Evolutionary conservation across 1,140 invertebrate genomes (phyloP).

Genomic region (Scaptomyza pallida): DNA sequence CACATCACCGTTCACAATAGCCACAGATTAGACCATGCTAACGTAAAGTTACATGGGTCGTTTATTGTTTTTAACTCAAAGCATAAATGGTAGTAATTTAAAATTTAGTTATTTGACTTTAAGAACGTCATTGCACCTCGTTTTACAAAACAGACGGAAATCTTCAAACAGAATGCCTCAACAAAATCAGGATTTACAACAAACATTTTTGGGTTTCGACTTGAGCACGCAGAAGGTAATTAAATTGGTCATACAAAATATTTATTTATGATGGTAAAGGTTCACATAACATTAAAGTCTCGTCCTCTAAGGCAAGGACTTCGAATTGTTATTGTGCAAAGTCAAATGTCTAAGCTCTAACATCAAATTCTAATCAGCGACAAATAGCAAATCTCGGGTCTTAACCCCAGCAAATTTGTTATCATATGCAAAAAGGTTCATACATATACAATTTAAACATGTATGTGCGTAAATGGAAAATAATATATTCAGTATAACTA

Average conservation of each 20-base stretch:
- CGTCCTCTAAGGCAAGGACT: neutral
- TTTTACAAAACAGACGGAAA: conserved; percentile 5
- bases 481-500: too few species aligned
- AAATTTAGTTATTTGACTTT: conserved; percentile 8
- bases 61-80: conserved; percentile 3
- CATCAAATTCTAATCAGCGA: conserved; percentile 19
- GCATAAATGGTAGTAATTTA: conserved; percentile 26
- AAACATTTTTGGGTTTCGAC: conserved; percentile 90
- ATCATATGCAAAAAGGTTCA: neutral
- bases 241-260: neutral
- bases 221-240: conserved; percentile 92
- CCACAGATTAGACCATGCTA: too few species aligned
- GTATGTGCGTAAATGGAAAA: too few species aligned
- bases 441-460: neutral
- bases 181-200: conserved; percentile 45
- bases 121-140: neutral
- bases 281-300: neutral
- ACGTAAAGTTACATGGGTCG: neutral
- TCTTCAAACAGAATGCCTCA: conserved; percentile 50
- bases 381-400: neutral
- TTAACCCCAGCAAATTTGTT: neutral
- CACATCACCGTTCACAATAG: neutral
- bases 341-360: conserved; percentile 12
- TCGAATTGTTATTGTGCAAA: conserved; percentile 38
- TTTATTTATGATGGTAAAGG: neutral